Base-by-base conservation (phyloP, 2,888 invertebrate species). In the Catocala nupta region DNA sequence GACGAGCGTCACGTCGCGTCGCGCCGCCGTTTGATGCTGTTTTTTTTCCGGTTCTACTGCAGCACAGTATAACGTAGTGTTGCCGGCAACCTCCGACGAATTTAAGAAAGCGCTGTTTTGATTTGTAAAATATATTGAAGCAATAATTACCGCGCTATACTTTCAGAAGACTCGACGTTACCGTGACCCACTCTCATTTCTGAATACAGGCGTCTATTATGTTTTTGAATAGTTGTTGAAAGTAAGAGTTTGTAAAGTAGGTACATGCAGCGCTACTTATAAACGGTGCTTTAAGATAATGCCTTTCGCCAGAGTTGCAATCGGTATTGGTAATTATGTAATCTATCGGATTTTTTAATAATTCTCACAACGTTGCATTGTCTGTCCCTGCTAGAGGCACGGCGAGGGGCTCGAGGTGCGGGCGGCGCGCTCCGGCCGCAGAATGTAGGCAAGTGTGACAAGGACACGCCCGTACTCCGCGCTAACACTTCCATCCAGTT, bases 381-480 rank as follows among this genome's bases (percentile, higher is more conserved):
- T 92, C 88, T 90, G 88, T 90, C 89, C 86, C 87, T 87, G 84
- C 84, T 84, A 81, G 83, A 81, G 87, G 84, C 75, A 81, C 77
- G 83, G 82, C 73, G 80, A 78, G 82, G 85, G 77, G 83, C 63
- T 72, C 68, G 81, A 77, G 82, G 87, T 71, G 89, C 82, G 89
- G 86, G 89, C 84, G 87, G 88, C 81, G 87, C 82, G 83, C 85
- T 88, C 84, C 83, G 84, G 89, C 87, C 87, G 84, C 88, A 90
- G 91, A 93, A 94, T 94, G 93, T 93, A 93, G 93, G 93, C 93
- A 94, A 94, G 88, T 93, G 93, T 93, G 93, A 93, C 93, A 94
- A 94, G 93, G 93, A 93, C 93, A 93, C 92, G 91, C 93, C 92
- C 91, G 93, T 92, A 93, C 93, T 89, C 87, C 87, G 90, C 87